Conservation (phyloP, 2,888 invertebrate species). For the Callyntrura guangdongensis region DNA sequence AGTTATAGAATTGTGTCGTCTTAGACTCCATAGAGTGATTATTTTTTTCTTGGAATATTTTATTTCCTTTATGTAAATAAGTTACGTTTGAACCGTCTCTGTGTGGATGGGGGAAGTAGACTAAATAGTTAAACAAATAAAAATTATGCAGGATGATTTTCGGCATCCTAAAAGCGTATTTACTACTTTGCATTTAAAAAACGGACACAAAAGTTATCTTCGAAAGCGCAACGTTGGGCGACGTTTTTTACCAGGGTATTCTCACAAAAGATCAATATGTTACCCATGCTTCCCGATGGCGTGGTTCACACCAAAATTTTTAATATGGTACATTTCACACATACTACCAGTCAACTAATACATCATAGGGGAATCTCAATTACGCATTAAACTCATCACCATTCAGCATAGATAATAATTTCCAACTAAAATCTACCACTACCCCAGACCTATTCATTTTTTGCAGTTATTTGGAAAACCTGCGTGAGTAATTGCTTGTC, state of each 20-base stretch:
- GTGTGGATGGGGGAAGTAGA: neutral
- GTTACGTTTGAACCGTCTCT: neutral
- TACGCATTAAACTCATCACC: neutral
- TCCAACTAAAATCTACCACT: neutral
- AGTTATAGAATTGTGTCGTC: neutral
- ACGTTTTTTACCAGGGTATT: too few relatives aligned
- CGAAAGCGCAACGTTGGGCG: too few relatives aligned
- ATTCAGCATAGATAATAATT: neutral
- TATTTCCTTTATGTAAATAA: constrained; percentile 23
- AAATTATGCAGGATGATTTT: neutral
- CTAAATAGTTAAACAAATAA: neutral
- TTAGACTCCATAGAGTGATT: neutral
- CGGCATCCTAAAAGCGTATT: neutral
- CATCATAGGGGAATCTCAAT: neutral
- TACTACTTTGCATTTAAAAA: neutral
- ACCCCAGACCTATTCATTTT: neutral
- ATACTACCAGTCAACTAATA: too few relatives aligned
- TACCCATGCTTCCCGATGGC: neutral
- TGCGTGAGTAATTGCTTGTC: neutral
- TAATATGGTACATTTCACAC: too few relatives aligned
- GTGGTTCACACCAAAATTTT: too few relatives aligned
- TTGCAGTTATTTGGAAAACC: neutral
- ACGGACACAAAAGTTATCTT: too few relatives aligned
- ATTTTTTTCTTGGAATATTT: constrained; percentile 39
- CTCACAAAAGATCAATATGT: neutral